Percentiles rank a stretch among this genome's conserved stretches.
Conservation (phyloP, 2,888 invertebrate genomes). For the Gerris lacustris region DNA sequence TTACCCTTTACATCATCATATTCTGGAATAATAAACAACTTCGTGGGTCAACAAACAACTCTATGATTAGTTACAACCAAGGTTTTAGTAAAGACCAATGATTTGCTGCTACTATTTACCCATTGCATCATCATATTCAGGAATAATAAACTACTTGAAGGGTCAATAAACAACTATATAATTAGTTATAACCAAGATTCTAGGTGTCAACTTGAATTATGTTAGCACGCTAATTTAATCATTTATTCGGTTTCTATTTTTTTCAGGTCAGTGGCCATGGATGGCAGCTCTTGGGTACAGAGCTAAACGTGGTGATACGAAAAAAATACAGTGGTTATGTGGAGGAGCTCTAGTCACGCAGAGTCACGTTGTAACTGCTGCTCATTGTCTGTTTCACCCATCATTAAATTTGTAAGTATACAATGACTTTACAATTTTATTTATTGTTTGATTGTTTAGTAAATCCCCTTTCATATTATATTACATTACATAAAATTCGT, state of each 20-base stretch:
- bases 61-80: no score
- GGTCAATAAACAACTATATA: no score
- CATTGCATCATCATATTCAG: no score
- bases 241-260: background rate
- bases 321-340: conserved; percentile 42
- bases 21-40: no score
- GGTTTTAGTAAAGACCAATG: no score
- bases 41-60: no score
- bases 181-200: no score
- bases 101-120: no score
- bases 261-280: conserved; percentile 67
- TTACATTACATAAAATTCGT: background rate
- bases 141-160: no score
- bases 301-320: conserved; percentile 28
- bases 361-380: conserved; percentile 64
- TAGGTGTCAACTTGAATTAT: no score
- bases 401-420: conserved; percentile 45
- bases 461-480: background rate
- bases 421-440: background rate
- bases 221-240: no score
- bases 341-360: conserved; percentile 58
- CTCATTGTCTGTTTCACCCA: conserved; percentile 53
- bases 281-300: conserved; percentile 59
- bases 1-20: no score
- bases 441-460: background rate